A percentile compares a stretch with the other conserved stretches of the same genome.
These are phyloP conservation scores for Oryzias celebensis DNA, from an alignment of 2,113 vertebrate genomes.

Conservation along the genomic window DNA sequence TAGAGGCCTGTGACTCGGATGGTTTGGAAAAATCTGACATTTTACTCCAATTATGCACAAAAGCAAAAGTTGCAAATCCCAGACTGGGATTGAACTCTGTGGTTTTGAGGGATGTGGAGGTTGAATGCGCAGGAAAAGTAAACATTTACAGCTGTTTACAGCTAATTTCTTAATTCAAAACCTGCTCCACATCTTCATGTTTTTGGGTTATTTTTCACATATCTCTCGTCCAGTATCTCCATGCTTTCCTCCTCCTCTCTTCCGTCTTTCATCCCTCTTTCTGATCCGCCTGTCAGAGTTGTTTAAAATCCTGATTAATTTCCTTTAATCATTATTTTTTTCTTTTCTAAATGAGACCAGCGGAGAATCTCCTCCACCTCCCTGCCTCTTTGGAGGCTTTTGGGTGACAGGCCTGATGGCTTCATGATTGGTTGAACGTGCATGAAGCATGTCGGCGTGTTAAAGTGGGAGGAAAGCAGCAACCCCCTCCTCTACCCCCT, in stretches of 20 bases:
- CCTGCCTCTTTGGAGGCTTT: background rate
- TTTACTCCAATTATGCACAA: too few species aligned
- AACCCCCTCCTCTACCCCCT: constrained; percentile 21
- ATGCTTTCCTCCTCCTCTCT: background rate
- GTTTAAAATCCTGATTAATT: constrained; percentile 21
- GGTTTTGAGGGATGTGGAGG: too few species aligned
- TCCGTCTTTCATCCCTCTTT: background rate
- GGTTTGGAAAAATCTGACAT: too few species aligned
- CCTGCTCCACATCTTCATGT: constrained; percentile 30
- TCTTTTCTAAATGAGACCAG: constrained; percentile 12
- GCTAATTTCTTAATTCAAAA: constrained; percentile 4
- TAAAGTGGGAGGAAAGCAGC: constrained; percentile 50
- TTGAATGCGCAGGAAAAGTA: too few species aligned
- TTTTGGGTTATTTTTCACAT: constrained; percentile 55
- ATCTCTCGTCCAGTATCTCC: constrained; percentile 45
- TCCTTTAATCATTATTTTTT: constrained; percentile 16
- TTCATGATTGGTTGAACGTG: constrained; percentile 4
- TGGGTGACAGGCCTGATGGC: background rate
- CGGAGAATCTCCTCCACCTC: constrained; percentile 7
- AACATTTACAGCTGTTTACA: background rate
- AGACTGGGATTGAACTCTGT: too few species aligned
- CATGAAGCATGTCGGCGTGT: constrained; percentile 38
- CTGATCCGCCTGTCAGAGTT: constrained; percentile 16
- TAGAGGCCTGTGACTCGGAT: too few species aligned
- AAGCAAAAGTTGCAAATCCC: too few species aligned